Percentiles rank a stretch among this genome's conserved stretches.
phyloP scores from a whole-genome alignment of 2,888 invertebrate genomes.

The Drosophila neonasuta region DNA sequence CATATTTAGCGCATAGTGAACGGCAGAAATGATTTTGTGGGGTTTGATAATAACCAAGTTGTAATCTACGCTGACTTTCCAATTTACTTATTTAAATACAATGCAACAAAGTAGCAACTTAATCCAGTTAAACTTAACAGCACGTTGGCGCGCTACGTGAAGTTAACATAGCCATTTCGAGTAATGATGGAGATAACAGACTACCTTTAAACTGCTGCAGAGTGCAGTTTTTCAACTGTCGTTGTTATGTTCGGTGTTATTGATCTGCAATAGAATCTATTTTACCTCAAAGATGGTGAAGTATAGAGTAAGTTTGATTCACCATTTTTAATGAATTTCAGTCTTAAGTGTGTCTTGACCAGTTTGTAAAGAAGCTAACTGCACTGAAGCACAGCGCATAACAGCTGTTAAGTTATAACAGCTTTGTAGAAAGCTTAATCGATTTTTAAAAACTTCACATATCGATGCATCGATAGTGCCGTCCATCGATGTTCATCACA shows the following conservation, averaged over 20 bases:
- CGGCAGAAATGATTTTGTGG: background rate
- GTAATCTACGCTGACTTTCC: too few species aligned
- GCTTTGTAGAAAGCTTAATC: background rate
- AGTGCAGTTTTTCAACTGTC: too few species aligned
- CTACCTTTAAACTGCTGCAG: conserved; percentile 2
- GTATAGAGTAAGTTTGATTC: too few species aligned
- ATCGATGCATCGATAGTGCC: background rate
- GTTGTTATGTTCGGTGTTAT: too few species aligned
- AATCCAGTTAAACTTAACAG: background rate
- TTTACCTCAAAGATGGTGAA: too few species aligned
- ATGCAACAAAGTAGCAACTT: background rate
- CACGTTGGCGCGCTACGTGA: background rate
- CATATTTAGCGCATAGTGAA: background rate
- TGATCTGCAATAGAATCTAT: too few species aligned
- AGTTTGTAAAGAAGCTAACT: too few species aligned
- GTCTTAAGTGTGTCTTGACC: too few species aligned
- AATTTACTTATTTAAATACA: too few species aligned
- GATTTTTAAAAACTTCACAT: background rate
- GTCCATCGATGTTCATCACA: background rate
- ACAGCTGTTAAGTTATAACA: background rate
- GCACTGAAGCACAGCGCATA: too few species aligned
- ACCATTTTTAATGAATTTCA: too few species aligned
- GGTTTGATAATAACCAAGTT: background rate
- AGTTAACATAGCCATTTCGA: conserved; percentile 34
- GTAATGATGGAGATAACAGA: conserved; percentile 32